Evolutionary conservation across 2,888 invertebrate species (phyloP), one percentile per base, ranked within the genome.

Genomic region (Ypsolopha scabrella): DNA sequence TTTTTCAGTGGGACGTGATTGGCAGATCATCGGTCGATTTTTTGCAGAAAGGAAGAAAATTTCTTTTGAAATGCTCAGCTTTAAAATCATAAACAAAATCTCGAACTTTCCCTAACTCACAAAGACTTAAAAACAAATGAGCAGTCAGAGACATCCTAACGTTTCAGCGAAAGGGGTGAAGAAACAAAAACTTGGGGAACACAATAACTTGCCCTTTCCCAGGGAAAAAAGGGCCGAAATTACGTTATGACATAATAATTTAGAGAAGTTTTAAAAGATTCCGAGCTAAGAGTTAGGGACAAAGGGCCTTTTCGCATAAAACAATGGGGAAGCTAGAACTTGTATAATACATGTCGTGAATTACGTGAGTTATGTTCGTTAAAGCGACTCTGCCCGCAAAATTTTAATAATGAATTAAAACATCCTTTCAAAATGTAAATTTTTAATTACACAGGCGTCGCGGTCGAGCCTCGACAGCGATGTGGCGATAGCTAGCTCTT

Each of bases 321-420:
- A 38, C 38, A 76, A 24, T 24, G 24, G 24, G 24, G 4, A 24
- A 24, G 24, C 24, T 78, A 63, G 62, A 67, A 67, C 66, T 50
- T 46, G 37, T 49, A 53, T 52, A 54, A 54, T 54, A 48, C 49
- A 52, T 52, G 52, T 48, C 53, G 53, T 55, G 55, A 55, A 55
- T 52, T 51, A 53, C 50, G 51, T 55, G 64, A 65, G 70, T 72
- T 68, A 72, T 72, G 70, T 69, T 64, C 68, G 67, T 66, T 69
- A 72, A 72, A 75, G 67, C 72, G 72, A 74, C 71, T 69, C 64
- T 63, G 61, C 66, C 80, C 79, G 72, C 80, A 59, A 73, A 79
- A 83, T 80, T 81, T 82, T 82, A 80, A 82, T 82, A 82, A 80
- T 81, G 69, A 78, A 82, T 80, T 76, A 73, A 81, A 77, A 75